Conservation (phyloP, 1,140 invertebrate genomes). For the Panonychus citri region DNA sequence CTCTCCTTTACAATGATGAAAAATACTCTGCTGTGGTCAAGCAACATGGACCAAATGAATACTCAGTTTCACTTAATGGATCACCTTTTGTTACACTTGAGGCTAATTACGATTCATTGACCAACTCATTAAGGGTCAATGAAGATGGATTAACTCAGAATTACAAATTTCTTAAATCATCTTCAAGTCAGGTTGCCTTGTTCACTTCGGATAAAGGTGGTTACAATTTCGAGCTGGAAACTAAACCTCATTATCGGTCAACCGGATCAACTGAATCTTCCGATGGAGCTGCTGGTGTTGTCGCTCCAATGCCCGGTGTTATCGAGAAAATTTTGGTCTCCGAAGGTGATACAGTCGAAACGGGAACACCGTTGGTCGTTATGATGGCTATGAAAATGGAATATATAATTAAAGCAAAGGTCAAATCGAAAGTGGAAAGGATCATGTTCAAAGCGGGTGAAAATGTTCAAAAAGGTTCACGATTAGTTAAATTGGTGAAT, state of each 20-base stretch:
- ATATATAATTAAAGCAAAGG: conserved; percentile 59
- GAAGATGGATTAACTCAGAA: not conserved
- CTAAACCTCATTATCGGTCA: not conserved
- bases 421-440: conserved; percentile 44
- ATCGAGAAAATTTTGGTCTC: conserved; percentile 70
- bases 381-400: conserved; percentile 99
- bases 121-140: not conserved
- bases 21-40: not conserved
- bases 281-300: no score
- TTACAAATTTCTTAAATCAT: not conserved
- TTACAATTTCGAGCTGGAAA: not conserved
- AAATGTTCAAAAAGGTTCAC: conserved; percentile 47
- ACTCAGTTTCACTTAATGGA: not conserved
- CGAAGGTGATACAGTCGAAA: conserved; percentile 46
- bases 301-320: conserved; percentile 81
- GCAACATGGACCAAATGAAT: not conserved
- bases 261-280: not conserved
- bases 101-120: not conserved
- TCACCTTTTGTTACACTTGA: not conserved
- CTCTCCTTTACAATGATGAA: not conserved
- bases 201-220: not conserved
- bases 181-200: not conserved
- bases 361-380: conserved; percentile 61
- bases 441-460: conserved; percentile 50
- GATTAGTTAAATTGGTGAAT: no score